Conservation (phyloP, 1,140 invertebrate species). For the Sogatella furcifera region DNA sequence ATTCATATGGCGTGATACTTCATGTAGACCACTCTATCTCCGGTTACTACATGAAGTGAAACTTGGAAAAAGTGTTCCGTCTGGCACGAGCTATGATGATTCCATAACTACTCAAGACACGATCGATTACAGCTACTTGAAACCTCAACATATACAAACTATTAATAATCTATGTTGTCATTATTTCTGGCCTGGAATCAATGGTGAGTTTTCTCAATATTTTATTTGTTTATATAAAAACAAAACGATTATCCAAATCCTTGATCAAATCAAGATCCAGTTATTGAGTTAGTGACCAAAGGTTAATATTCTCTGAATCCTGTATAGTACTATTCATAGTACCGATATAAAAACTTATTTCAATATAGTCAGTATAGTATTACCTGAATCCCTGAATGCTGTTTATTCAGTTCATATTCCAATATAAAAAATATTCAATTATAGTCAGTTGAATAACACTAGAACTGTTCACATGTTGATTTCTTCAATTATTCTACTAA, state of each 20-base stretch:
- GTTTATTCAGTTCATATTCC: too few relatives aligned
- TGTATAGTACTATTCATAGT: too few relatives aligned
- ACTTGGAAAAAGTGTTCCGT: not conserved
- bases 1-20: not conserved
- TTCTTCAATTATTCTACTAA: not conserved
- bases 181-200: constrained; percentile 86
- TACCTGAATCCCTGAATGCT: too few relatives aligned
- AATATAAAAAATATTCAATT: too few relatives aligned
- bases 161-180: constrained; percentile 71
- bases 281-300: too few relatives aligned
- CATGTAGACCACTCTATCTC: constrained; percentile 22
- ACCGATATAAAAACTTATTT: too few relatives aligned
- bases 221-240: not conserved
- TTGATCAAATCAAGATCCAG: too few relatives aligned
- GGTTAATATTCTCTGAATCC: too few relatives aligned
- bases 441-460: too few relatives aligned
- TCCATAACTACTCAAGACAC: constrained; percentile 29
- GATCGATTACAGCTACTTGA: constrained; percentile 78
- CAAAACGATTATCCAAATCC: too few relatives aligned
- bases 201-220: constrained; percentile 44
- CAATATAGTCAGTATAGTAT: too few relatives aligned
- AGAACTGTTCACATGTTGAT: too few relatives aligned
- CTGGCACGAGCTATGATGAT: not conserved
- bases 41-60: constrained; percentile 24
- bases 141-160: constrained; percentile 76